Base-by-base conservation (phyloP, 2,888 invertebrate species). In the Crocallis elinguaria region DNA sequence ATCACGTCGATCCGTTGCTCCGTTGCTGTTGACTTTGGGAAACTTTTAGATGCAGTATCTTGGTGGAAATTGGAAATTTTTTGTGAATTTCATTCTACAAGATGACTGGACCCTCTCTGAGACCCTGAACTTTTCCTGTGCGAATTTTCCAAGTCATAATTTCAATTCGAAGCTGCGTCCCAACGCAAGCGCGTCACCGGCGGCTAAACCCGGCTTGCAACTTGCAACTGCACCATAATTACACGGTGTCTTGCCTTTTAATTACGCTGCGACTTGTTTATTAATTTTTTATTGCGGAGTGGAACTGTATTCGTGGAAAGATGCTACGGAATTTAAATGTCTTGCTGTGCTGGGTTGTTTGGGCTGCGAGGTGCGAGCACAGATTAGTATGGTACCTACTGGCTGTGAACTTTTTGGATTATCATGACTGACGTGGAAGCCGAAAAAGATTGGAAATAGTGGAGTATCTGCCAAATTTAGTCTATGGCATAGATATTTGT, bases 241-340 rank as follows among this genome's bases (percentile, higher is more conserved):
- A 79, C 77, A 73, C 67, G 78, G 72, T 74, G 77, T 72, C 82
- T 75, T 77, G 78, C 65, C 69, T 82, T 82, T 83, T 82, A 83
- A 84, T 83, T 83, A 82, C 25, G 80, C 75, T 66, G 61, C 66
- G 68, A 74, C 70, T 77, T 75, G 77, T 82, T 80, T 77, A 77
- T 79, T 77, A 73, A 74, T 71, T 77, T 82, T 83, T 78, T 75
- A 68, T 61, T 57, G 60, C 53, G 33, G 48, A 63, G 57, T 49
- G 49, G 56, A 52, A 52, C 51, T 57, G 50, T 63, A 57, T 60
- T 44, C 55, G 57, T 33, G 27, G 21, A 36, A 36, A 19, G n/a
- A 50, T 35, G 42, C 48, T 58, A 55, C 49, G 58, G 48, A 51
- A 67, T 64, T 41, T 23, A 37, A 50, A 43, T 33, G 17, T 13